Percentiles rank a stretch among this genome's conserved stretches.
Conservation (phyloP, 2,113 vertebrate species). For the Ariopsis seemanni region DNA sequence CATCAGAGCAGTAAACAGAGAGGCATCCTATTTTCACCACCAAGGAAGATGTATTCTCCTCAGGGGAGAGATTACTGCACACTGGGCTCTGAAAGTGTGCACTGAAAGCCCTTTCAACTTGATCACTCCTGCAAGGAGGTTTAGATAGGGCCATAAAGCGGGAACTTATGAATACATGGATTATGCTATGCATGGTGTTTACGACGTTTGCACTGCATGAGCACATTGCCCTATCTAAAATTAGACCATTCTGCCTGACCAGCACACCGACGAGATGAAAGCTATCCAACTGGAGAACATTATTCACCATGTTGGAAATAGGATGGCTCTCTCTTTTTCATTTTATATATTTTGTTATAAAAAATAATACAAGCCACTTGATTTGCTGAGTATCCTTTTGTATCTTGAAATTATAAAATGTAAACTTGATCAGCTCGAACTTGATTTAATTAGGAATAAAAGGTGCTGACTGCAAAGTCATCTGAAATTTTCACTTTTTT, state of each 20-base stretch:
- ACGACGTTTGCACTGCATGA: background rate
- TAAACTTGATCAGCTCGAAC: background rate
- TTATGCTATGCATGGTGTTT: background rate
- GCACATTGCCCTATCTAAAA: too few relatives aligned
- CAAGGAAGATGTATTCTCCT: background rate
- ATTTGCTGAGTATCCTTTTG: background rate
- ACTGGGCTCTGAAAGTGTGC: background rate
- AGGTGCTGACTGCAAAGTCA: too few relatives aligned
- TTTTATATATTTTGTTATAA: background rate
- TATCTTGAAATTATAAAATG: background rate
- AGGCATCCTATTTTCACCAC: background rate
- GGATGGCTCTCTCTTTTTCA: too few relatives aligned
- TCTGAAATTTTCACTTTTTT: too few relatives aligned
- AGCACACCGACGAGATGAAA: background rate
- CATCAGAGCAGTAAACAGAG: background rate
- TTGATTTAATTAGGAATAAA: background rate
- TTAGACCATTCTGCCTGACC: background rate
- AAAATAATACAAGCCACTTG: background rate
- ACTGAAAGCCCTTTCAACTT: conserved; percentile 5
- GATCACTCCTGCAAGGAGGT: background rate
- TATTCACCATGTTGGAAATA: background rate
- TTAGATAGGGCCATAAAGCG: background rate
- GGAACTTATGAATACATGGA: background rate
- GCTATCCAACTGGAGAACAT: too few relatives aligned
- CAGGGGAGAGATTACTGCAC: conserved; percentile 9